Evolutionary conservation across 1,140 invertebrate species (phyloP), one percentile per base, ranked within the genome.

Genomic region (Drosophila sulfurigaster): DNA sequence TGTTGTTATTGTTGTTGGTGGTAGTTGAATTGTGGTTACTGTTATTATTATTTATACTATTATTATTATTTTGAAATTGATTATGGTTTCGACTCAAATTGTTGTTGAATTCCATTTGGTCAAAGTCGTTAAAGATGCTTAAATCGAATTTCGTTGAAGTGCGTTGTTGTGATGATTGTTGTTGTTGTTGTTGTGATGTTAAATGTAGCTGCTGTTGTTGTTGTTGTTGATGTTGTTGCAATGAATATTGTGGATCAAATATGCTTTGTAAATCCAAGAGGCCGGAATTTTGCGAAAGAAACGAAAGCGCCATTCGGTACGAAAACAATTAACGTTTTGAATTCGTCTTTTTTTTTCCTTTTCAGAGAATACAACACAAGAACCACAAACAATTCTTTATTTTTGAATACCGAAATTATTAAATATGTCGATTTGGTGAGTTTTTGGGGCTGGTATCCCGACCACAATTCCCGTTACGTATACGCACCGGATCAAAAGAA

Each of bases 251-350:
- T 76, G 91, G 91, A 77, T 92, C 91, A 75, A 92, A 91, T 57
- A 92, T 85, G 65, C 88, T 82, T 88, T 92, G 88, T 79, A 92
- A 82, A 92, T 92, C 91, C 80, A 86, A 92, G 52, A 88, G 89
- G 73, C 86, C 90, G 72, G 88, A 91, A 80, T 76, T 88, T 81
- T 91, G 88, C 20, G 87, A 79, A 67, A 89, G 74, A 83, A 91
- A 87, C 78, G 91, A 91, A 85, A 92, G 88, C 86, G 91, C 91
- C 91, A 92, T 92, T 92, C 91, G 91, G 70, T 85, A 83, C 5
- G 62, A 82, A 69, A 73, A 65, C 73, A 51, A 77, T 74, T 49
- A 57, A 58, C 65, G 59, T 64, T 78, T 15, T 10, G 56, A 59
- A 70, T 51, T 75, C 20, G 54, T 60, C 20, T 49, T 60, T 56